Base-by-base conservation (phyloP, 2,888 invertebrate species). In the Autographa pulchrina region DNA sequence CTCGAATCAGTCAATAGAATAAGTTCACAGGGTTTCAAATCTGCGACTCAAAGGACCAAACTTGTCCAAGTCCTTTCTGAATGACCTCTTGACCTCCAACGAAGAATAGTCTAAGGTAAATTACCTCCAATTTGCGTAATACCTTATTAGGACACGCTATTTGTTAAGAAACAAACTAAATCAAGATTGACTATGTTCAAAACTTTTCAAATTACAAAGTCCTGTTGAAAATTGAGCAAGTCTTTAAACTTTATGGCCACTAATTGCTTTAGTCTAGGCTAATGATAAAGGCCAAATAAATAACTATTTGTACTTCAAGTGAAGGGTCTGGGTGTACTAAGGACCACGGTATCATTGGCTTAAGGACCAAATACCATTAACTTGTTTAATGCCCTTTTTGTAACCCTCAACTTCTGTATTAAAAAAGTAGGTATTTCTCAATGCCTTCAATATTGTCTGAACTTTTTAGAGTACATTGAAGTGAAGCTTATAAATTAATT, bases 31-130 rank as follows among this genome's bases (percentile, higher is more conserved):
- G 54, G 20, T 9, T 20, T 20, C 1, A 25, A 56, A 20, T 13
- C 11, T 11, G 13, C 54, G 54, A 18, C 54, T 56, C 54, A 56
- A 56, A 56, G 54, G 54, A 56, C 54, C 54, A 56, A 54, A 56
- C 25, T 56, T 25, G n/a, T 14, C n/a, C 3, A 25, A 20, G 25
- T 48, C 7, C 13, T n/a, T 5, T 48, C 8, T 43, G n/a, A 14
- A n/a, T n/a, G n/a, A 48, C 7, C 20, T 18, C n/a, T 25, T 25
- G 54, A 56, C 54, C 20, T 56, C 54, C 13, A 25, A 5, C 25
- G 5, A 18, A 54, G 18, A 18, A 9, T 54, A 54, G 54, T 20
- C 20, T 20, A 4, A 11, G 20, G 20, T 20, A 13, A 56, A 25
- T 56, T 20, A 56, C 20, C 18, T 54, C 2, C 20, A 56, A 20